A percentile compares a stretch with the other conserved stretches of the same genome.
Evolutionary conservation across 2,113 vertebrate genomes (phyloP).

Genomic region (Forbesichthys agassizii): DNA sequence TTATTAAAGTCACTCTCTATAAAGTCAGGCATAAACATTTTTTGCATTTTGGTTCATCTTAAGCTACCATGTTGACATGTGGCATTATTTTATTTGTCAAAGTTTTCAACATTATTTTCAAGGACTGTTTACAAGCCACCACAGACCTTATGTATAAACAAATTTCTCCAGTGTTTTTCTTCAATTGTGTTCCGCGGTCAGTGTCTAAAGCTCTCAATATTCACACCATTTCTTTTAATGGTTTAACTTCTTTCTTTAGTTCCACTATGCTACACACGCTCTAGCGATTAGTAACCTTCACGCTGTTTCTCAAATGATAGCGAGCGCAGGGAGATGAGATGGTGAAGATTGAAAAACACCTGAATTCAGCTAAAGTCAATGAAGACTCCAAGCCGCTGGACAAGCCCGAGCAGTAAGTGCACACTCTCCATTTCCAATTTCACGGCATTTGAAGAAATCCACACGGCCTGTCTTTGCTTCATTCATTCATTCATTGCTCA

Average conservation of each 20-base stretch:
- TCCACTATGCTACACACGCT: background rate
- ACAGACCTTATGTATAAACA: no score
- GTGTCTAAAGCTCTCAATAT: background rate
- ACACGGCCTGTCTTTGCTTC: background rate
- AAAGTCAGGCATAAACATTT: background rate
- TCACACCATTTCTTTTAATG: no score
- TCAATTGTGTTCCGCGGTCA: background rate
- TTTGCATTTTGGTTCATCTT: no score
- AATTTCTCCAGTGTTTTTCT: no score
- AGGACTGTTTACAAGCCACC: no score
- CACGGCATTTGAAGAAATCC: background rate
- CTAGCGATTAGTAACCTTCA: background rate
- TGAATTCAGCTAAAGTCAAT: constrained; percentile 86
- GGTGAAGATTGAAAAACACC: constrained; percentile 89
- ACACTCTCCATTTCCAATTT: background rate
- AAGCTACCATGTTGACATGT: no score
- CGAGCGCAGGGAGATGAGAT: constrained; percentile 91
- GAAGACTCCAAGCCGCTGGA: constrained; percentile 87
- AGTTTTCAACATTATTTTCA: no score
- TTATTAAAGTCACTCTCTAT: background rate
- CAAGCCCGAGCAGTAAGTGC: constrained; percentile 95
- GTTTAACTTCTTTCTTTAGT: background rate
- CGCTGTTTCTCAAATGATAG: constrained; percentile 70
- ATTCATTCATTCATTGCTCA: background rate
- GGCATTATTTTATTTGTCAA: no score